A percentile compares a stretch with the other conserved stretches of the same genome.
These are phyloP conservation scores for Sphenopsis melanotis DNA, from an alignment of 2,797 vertebrate genomes.

Conservation along the genomic window DNA sequence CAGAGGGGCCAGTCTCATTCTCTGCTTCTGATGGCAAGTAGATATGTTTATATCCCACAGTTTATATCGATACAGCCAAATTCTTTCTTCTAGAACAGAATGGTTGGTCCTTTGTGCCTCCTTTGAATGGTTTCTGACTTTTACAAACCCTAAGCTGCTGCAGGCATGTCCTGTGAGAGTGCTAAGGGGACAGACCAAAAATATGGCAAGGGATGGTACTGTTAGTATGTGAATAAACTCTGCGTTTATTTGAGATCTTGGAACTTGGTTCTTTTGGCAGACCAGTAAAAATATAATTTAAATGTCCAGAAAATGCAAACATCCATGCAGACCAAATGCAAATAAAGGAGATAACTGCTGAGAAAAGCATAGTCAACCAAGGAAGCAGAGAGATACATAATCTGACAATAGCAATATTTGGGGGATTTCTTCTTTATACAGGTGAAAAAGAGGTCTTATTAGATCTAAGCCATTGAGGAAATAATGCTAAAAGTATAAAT, in stretches of 20 bases:
- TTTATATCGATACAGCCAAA: neutral
- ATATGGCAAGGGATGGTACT: neutral
- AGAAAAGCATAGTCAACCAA: neutral
- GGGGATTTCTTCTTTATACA: rapidly evolving
- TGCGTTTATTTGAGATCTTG: neutral
- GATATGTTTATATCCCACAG: neutral
- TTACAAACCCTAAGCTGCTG: neutral
- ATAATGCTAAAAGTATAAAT: neutral
- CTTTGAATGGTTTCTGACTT: neutral
- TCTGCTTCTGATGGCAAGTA: neutral
- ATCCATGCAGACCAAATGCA: neutral
- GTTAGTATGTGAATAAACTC: neutral
- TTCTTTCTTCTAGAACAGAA: neutral
- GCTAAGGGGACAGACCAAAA: neutral
- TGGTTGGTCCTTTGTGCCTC: neutral
- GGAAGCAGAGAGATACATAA: neutral
- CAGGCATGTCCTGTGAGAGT: neutral
- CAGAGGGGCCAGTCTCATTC: neutral
- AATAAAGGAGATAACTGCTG: neutral
- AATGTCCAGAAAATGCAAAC: neutral
- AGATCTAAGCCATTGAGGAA: neutral
- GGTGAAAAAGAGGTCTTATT: neutral
- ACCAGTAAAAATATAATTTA: neutral
- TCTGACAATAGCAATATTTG: neutral
- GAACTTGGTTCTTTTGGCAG: neutral